phyloP scores from a whole-genome alignment of 2,888 invertebrate species.

The Drosophila antonietae region DNA sequence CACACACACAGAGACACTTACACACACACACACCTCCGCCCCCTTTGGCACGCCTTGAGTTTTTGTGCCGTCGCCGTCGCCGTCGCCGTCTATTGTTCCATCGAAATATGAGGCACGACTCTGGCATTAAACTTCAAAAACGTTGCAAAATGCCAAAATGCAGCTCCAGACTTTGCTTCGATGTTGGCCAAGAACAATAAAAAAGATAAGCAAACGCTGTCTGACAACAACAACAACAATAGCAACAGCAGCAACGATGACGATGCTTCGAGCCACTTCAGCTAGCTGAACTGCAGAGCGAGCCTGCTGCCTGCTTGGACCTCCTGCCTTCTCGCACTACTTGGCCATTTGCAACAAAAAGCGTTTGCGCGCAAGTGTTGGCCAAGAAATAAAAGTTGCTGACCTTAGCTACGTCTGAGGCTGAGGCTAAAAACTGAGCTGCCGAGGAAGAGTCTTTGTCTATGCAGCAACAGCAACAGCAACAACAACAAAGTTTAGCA shows the following conservation, averaged over 20 bases:
- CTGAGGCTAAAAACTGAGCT: conserved; percentile 33
- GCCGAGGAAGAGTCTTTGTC: conserved; percentile 64
- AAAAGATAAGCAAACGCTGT: conserved; percentile 76
- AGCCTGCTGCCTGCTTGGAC: conserved; percentile 3
- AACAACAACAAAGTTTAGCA: conserved; percentile 52
- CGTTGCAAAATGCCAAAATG: conserved; percentile 80
- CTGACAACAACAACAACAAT: conserved; percentile 42
- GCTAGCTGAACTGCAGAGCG: conserved; percentile 27
- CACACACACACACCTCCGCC: conserved; percentile 67
- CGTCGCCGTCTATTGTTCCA: conserved; percentile 71
- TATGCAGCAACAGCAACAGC: conserved; percentile 58
- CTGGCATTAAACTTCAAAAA: conserved; percentile 80
- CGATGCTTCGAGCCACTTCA: conserved; percentile 60
- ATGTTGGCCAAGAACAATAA: conserved; percentile 79
- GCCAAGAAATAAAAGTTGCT: conserved; percentile 80
- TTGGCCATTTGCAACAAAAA: conserved; percentile 61
- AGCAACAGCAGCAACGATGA: conserved; percentile 13
- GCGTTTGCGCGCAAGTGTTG: conserved; percentile 75
- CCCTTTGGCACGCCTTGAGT: conserved; percentile 70
- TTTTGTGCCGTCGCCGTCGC: conserved; percentile 33
- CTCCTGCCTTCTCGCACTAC: conserved; percentile 22
- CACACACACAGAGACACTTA: conserved; percentile 37
- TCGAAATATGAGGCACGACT: conserved; percentile 80
- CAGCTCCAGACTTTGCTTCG: conserved; percentile 65
- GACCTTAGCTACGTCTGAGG: conserved; percentile 66